A percentile compares a stretch with the other conserved stretches of the same genome.
phyloP scores from a whole-genome alignment of 2,113 vertebrate species.

The Psephotus haematonotus region DNA sequence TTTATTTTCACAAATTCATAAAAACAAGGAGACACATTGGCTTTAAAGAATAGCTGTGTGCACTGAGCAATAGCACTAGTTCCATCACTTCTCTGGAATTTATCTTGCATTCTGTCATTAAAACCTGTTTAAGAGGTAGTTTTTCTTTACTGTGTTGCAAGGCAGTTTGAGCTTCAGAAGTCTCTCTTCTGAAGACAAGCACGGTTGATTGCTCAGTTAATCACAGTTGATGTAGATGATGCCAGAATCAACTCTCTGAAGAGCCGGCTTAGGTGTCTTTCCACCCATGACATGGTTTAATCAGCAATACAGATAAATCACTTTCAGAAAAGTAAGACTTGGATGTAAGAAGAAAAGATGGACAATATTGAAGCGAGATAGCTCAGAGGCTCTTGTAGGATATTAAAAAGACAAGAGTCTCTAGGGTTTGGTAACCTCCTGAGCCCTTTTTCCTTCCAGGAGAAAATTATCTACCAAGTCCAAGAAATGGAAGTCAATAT shows the following conservation, averaged over 20 bases:
- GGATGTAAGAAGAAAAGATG: background rate
- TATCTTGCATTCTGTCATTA: background rate
- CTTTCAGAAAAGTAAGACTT: background rate
- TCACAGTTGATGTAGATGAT: background rate
- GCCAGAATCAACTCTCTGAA: background rate
- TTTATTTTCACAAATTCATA: background rate
- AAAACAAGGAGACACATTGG: background rate
- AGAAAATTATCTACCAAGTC: constrained; percentile 95
- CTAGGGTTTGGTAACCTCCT: background rate
- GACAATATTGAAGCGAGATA: background rate
- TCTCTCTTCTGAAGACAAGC: background rate
- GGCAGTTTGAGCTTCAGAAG: background rate
- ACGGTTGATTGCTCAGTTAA: background rate
- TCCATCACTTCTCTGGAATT: background rate
- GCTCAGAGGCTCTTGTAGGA: background rate
- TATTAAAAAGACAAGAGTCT: background rate
- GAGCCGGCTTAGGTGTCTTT: background rate
- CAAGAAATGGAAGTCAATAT: constrained; percentile 98
- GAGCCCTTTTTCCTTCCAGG: constrained; percentile 70
- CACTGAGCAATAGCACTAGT: background rate
- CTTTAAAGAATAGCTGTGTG: background rate
- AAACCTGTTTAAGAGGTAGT: background rate
- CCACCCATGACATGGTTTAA: background rate
- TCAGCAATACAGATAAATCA: background rate
- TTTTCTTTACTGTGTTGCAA: background rate